Base-by-base conservation (phyloP, 2,888 invertebrate species). In the Nesidiocoris tenuis region DNA sequence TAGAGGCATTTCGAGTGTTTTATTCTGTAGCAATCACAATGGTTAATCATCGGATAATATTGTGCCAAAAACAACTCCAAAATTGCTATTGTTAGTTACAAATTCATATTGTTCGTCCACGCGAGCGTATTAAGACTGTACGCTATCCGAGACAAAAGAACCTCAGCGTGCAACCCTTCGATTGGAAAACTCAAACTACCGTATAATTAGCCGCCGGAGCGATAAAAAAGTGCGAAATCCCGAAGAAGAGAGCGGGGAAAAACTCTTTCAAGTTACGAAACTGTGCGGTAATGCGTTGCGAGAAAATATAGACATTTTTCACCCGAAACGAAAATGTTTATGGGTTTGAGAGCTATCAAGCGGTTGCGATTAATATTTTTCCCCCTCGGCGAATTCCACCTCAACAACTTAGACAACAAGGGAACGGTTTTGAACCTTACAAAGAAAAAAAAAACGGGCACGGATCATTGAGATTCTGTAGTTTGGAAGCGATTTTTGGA, bases 401-500 rank as follows among this genome's bases (percentile, higher is more conserved):
- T 39, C 12, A 39, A 12, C 39, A 39, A 39, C 66, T 66, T 66
- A 66, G 66, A 66, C 17, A 66, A 66, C 39, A 66, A 54, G n/a
- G 39, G 12, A 21, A 21, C 54, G 66, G 24, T 17, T 39, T 39
- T 21, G 54, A 66, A 66, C 66, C 21, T 54, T 66, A 66, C 17
- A 66, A 66, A 66, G 39, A 55, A 66, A 39, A 66, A n/a, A n/a
- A 66, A 54, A 21, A 7, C 39, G 12, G 39, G 21, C 66, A 66
- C 19, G 66, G 66, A 24, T 66, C 66, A 66, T 25, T 66, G 66
- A 22, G 66, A 17, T 66, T 24, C 23, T 1, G 65, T 18, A 18
- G 64, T n/a, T 64, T 64, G 64, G 25, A 64, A 25, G 39, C 54
- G 66, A 54, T 21, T 66, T 66, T 66, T 66, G 21, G n/a, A 66